Evolutionary conservation across 2,888 invertebrate species (phyloP).

Genomic region (Adelphocoris suturalis): DNA sequence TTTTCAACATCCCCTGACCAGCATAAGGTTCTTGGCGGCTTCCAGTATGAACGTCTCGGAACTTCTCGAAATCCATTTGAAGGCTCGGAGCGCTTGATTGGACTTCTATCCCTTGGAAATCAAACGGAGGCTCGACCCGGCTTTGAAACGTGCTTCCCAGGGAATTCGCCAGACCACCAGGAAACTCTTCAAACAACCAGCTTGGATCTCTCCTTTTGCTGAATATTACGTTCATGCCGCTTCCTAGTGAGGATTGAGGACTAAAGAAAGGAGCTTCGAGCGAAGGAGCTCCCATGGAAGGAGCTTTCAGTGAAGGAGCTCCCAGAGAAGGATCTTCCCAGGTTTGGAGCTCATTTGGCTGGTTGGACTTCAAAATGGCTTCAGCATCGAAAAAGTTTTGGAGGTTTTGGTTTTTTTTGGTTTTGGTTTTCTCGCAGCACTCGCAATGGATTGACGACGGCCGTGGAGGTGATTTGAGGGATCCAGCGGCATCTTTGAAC

Average conservation of each 20-base stretch:
- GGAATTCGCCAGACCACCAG: slow-evolving; percentile 29
- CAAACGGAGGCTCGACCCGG: not conserved
- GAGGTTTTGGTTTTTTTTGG: not conserved
- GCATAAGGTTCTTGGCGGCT: not conserved
- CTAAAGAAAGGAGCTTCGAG: too few species aligned
- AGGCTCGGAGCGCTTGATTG: slow-evolving; percentile 20
- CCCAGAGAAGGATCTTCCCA: not conserved
- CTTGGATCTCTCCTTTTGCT: not conserved
- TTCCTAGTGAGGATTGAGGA: not conserved
- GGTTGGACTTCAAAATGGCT: slow-evolving; percentile 21
- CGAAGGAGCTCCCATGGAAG: not conserved
- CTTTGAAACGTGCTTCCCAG: slow-evolving; percentile 21
- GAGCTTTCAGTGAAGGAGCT: not conserved
- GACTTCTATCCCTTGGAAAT: slow-evolving; percentile 54
- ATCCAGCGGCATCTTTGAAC: slow-evolving; percentile 7
- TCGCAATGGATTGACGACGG: slow-evolving; percentile 22
- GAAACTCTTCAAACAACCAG: slow-evolving; percentile 40
- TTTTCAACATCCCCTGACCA: not conserved
- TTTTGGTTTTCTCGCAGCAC: not conserved
- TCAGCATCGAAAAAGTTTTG: slow-evolving; percentile 5
- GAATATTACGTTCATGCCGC: slow-evolving; percentile 38
- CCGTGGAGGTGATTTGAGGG: not conserved
- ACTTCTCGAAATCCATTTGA: not conserved
- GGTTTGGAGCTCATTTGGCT: not conserved
- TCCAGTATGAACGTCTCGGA: not conserved